Percentiles rank a stretch among this genome's conserved stretches.
Conservation (phyloP, 1,140 invertebrate species). For the Conus ventricosus region DNA sequence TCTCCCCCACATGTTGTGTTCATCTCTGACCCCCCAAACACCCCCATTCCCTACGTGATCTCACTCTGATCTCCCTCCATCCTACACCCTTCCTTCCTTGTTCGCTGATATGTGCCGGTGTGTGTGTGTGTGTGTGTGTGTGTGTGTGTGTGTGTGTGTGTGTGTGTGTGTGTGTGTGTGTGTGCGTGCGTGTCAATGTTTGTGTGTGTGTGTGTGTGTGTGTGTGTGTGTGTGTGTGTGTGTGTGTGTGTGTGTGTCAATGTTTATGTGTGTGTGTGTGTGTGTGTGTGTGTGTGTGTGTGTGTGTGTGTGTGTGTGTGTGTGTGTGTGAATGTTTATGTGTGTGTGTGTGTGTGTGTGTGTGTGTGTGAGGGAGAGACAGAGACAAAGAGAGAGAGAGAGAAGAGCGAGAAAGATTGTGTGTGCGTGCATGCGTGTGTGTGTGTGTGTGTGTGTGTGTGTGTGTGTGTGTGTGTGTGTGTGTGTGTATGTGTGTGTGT, state of each 20-base stretch:
- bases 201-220: neutral
- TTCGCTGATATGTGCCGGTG: neutral
- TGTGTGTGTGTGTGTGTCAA: neutral
- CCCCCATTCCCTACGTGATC: no score
- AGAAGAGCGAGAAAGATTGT: no score
- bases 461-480: neutral
- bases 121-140: conserved; percentile 3
- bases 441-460: neutral
- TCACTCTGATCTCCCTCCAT: no score
- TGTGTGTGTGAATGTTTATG: neutral
- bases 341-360: conserved; percentile 26
- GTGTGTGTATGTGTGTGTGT: conserved; percentile 19
- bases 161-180: neutral
- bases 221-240: neutral
- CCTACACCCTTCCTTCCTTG: no score
- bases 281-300: conserved; percentile 25
- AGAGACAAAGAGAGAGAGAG: no score
- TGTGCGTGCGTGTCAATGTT: neutral
- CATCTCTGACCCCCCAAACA: no score
- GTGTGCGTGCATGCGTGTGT: neutral
- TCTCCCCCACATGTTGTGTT: no score
- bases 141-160: conserved; percentile 1
- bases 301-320: conserved; percentile 13
- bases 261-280: conserved; percentile 17
- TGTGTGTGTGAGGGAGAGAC: no score